phyloP scores from a whole-genome alignment of 2,113 vertebrate species.

The Felis chaus region DNA sequence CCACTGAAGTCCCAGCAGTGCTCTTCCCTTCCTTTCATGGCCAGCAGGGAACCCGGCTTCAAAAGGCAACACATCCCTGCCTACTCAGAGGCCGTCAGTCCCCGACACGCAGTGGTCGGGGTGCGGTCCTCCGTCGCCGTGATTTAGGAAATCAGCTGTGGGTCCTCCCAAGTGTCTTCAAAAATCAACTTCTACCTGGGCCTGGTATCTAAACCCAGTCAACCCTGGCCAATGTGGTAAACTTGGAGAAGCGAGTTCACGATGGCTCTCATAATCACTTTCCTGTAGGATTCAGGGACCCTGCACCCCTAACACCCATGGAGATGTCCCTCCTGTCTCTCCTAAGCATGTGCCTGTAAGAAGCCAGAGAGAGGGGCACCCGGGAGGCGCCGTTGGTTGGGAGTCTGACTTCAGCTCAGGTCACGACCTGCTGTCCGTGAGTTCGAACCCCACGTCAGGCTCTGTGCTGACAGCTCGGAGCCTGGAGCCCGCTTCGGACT shows the following conservation, averaged over 20 bases:
- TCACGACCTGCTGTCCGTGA: no score
- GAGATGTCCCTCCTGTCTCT: neutral
- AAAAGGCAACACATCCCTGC: neutral
- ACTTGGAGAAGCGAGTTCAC: neutral
- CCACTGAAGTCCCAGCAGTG: neutral
- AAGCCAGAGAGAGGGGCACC: neutral
- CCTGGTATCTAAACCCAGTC: neutral
- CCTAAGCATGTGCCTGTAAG: neutral
- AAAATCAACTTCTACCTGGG: neutral
- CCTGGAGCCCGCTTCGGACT: no score
- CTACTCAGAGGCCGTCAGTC: neutral
- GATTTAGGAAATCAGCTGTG: no score
- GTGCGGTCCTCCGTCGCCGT: neutral
- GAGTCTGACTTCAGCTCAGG: no score
- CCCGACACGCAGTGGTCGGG: no score
- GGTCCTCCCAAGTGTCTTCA: neutral
- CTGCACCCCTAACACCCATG: fast-evolving
- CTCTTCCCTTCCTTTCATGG: neutral
- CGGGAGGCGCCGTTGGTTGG: no score
- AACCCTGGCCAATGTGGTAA: neutral
- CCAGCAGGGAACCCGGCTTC: neutral
- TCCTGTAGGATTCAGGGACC: neutral
- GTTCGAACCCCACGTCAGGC: no score
- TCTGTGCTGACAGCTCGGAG: no score
- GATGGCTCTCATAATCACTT: neutral